These are phyloP conservation scores for Parotia lawesii DNA, from an alignment of 2,113 vertebrate species.

Conservation along the genomic window DNA sequence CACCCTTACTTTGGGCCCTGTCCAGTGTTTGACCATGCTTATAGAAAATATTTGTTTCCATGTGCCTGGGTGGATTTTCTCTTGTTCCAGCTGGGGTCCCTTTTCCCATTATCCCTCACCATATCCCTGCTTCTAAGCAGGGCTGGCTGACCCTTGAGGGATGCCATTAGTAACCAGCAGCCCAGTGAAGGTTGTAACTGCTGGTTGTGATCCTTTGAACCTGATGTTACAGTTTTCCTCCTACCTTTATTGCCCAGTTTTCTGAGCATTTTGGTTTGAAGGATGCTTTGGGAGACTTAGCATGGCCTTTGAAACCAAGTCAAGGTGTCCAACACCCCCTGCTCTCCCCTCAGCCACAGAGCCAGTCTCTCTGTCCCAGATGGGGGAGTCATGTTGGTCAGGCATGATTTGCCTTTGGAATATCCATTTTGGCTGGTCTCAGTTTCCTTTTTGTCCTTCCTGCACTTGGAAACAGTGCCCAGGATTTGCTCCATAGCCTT, in stretches of 20 bases:
- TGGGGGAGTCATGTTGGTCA: background rate
- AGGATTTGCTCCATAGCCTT: background rate
- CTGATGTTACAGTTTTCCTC: background rate
- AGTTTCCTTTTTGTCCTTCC: background rate
- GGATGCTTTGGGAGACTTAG: background rate
- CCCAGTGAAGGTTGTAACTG: background rate
- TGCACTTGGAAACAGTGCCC: background rate
- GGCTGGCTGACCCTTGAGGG: background rate
- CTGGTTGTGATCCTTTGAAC: background rate
- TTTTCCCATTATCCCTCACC: background rate
- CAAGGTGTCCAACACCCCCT: background rate
- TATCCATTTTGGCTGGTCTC: background rate
- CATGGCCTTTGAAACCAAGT: background rate
- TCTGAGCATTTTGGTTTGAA: background rate
- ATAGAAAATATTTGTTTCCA: accelerated
- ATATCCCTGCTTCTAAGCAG: background rate
- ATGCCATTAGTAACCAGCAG: background rate
- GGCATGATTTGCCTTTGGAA: background rate
- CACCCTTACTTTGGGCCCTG: background rate
- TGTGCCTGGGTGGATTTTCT: background rate
- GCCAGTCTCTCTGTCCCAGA: background rate
- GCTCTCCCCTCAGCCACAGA: background rate
- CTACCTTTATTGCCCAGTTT: background rate
- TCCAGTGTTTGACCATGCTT: background rate
- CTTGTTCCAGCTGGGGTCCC: background rate